Conservation (phyloP, 1,140 invertebrate species). For the Zaprionus camerounensis region DNA sequence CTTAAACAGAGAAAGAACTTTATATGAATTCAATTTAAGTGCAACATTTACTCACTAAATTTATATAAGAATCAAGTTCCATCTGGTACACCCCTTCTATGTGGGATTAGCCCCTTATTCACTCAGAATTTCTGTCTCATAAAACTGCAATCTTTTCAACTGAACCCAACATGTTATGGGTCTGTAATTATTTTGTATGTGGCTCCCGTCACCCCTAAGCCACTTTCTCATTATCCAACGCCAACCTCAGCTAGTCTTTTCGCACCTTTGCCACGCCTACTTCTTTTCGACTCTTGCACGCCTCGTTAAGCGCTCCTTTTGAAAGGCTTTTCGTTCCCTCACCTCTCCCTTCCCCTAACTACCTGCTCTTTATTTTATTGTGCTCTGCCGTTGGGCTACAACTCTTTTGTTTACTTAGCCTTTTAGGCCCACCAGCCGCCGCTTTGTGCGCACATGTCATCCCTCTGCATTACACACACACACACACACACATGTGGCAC, state of each 20-base stretch:
- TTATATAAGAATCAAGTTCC: not conserved
- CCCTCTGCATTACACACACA: constrained; percentile 31
- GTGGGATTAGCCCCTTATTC: not conserved
- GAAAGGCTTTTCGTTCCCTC: constrained; percentile 59
- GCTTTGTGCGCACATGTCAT: constrained; percentile 57
- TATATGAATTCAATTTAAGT: not conserved
- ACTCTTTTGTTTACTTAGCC: constrained; percentile 72
- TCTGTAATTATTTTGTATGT: not conserved
- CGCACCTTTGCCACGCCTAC: constrained; percentile 13
- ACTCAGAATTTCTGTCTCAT: not conserved
- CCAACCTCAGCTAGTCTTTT: not conserved
- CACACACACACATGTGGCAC: constrained; percentile 37
- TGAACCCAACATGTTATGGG: no score
- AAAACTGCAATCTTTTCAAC: not conserved
- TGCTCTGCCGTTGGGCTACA: constrained; percentile 31
- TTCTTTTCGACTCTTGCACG: constrained; percentile 38
- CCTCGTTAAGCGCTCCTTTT: constrained; percentile 16
- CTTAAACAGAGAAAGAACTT: not conserved
- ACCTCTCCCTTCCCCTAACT: not conserved
- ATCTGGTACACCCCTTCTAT: not conserved
- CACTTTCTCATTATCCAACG: not conserved
- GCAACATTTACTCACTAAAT: not conserved
- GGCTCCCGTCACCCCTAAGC: not conserved
- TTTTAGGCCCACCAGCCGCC: constrained; percentile 29
- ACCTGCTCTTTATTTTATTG: constrained; percentile 15